These are phyloP conservation scores for Drosophila acutilabella DNA, from an alignment of 2,888 invertebrate species.

Conservation along the genomic window DNA sequence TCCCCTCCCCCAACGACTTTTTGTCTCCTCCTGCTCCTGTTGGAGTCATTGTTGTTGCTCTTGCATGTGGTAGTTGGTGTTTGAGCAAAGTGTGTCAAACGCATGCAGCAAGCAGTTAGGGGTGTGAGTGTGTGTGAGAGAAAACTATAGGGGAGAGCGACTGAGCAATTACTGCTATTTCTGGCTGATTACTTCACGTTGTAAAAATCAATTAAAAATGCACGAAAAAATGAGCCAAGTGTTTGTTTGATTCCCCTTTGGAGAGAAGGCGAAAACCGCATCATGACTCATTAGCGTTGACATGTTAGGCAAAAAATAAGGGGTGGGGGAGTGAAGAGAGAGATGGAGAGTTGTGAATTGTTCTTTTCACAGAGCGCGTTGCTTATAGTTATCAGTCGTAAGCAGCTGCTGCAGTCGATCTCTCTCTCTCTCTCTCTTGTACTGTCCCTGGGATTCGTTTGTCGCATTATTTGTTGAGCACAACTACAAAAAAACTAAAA, in stretches of 20 bases:
- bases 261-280: constrained; percentile 29
- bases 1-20: constrained; percentile 12
- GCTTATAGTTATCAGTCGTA: constrained; percentile 51
- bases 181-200: constrained; percentile 78
- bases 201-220: constrained; percentile 78
- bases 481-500: constrained; percentile 45
- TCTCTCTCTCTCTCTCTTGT: neutral
- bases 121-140: constrained; percentile 2
- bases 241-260: constrained; percentile 3
- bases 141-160: constrained; percentile 14
- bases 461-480: constrained; percentile 55
- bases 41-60: constrained; percentile 39
- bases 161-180: constrained; percentile 76
- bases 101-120: constrained; percentile 41
- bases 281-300: constrained; percentile 75
- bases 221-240: constrained; percentile 60
- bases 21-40: neutral
- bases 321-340: neutral
- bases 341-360: constrained; percentile 8
- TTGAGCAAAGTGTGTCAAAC: constrained; percentile 73
- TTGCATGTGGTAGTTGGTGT: constrained; percentile 26
- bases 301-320: constrained; percentile 55
- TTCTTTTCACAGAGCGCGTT: constrained; percentile 14
- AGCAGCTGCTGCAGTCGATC: neutral
- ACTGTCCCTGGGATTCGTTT: constrained; percentile 17